These are phyloP conservation scores for Charanyca ferruginea DNA, from an alignment of 2,888 invertebrate species.

Conservation along the genomic window DNA sequence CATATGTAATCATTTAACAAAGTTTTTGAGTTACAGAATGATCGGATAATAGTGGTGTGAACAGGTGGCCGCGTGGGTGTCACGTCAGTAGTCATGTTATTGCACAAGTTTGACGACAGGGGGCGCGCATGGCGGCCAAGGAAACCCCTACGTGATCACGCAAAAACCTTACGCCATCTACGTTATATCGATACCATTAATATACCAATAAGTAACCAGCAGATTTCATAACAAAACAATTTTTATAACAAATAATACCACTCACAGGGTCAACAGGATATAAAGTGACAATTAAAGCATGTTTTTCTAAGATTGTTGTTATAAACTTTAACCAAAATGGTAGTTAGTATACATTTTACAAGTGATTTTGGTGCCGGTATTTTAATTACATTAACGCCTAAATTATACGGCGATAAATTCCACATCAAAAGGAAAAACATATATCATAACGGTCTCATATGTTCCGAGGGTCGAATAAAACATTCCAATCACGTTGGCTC, in stretches of 20 bases:
- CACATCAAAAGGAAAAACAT: slow-evolving; percentile 87
- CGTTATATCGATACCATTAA: slow-evolving; percentile 3
- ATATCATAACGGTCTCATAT: slow-evolving; percentile 89
- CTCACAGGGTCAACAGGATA: neutral
- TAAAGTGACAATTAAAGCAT: neutral
- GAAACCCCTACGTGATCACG: slow-evolving; percentile 42
- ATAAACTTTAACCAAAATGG: neutral
- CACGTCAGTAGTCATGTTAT: slow-evolving; percentile 75
- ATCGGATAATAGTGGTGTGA: slow-evolving; percentile 53
- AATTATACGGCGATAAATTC: slow-evolving; percentile 78
- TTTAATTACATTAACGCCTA: slow-evolving; percentile 76
- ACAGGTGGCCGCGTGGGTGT: slow-evolving; percentile 57
- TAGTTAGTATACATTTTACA: too few relatives aligned
- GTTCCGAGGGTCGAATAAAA: slow-evolving; percentile 87
- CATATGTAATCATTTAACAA: slow-evolving; percentile 35
- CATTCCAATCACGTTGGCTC: slow-evolving; percentile 90
- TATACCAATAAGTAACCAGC: too few relatives aligned
- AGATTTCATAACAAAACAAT: neutral
- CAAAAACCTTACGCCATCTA: slow-evolving; percentile 24
- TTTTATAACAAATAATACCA: neutral
- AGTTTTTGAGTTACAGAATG: slow-evolving; percentile 37
- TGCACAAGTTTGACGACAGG: slow-evolving; percentile 80
- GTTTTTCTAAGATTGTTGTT: too few relatives aligned
- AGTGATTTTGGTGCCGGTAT: slow-evolving; percentile 17
- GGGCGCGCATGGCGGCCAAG: slow-evolving; percentile 58